A percentile compares a stretch with the other conserved stretches of the same genome.
These are phyloP conservation scores for Kryptolebias ocellatus DNA, from an alignment of 2,797 vertebrate species.

Conservation along the genomic window DNA sequence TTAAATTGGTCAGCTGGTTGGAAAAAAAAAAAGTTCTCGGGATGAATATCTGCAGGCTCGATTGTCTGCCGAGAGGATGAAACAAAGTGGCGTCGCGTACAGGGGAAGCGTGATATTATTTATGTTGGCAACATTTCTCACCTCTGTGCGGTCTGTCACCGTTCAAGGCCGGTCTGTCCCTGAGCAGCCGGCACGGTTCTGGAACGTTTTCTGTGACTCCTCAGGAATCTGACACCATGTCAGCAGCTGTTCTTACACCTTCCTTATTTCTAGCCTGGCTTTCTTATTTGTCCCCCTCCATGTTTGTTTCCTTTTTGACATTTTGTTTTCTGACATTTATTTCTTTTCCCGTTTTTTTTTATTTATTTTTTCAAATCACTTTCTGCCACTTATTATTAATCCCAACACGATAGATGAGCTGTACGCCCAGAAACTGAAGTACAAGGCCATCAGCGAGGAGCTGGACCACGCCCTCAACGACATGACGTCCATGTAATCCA, in stretches of 20 bases:
- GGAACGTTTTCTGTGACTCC: constrained; percentile 68
- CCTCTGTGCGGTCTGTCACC: constrained; percentile 37
- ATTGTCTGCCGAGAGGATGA: constrained; percentile 6
- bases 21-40: constrained; percentile 13
- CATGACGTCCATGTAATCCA: constrained; percentile 99
- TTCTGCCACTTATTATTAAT: constrained; percentile 48
- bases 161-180: constrained; percentile 42
- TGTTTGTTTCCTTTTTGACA: constrained; percentile 33
- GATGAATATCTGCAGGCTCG: constrained; percentile 26
- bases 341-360: constrained; percentile 28
- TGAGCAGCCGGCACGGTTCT: constrained; percentile 38
- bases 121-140: constrained; percentile 50
- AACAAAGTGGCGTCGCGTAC: not conserved
- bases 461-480: constrained; percentile 99
- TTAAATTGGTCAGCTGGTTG: not conserved
- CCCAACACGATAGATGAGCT: constrained; percentile 90
- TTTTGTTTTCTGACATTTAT: constrained; percentile 40
- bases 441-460: constrained; percentile 99
- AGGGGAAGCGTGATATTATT: constrained; percentile 28
- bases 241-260: constrained; percentile 63
- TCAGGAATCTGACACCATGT: constrained; percentile 72
- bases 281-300: constrained; percentile 25
- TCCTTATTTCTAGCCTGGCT: constrained; percentile 64
- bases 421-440: constrained; percentile 99
- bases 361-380: constrained; percentile 23